Percentiles rank a stretch among this genome's conserved stretches.
These are phyloP conservation scores for Diabrotica virgifera DNA, from an alignment of 1,140 invertebrate genomes.

Conservation along the genomic window DNA sequence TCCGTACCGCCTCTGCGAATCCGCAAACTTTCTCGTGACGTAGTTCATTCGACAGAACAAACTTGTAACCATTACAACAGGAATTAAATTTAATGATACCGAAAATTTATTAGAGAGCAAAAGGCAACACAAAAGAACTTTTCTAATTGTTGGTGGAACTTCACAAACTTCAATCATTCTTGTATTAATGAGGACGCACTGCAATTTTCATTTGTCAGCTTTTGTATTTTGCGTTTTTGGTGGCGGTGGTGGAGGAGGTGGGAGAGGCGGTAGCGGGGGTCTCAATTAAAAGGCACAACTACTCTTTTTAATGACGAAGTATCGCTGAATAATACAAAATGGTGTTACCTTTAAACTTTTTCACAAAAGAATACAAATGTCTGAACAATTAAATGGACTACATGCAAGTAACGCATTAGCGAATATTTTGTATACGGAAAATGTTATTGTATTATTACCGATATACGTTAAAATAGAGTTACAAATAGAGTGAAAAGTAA, in stretches of 20 bases:
- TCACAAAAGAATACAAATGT: no score
- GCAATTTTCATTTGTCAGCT: conserved; percentile 15
- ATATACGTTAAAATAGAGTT: no score
- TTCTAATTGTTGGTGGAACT: conserved; percentile 18
- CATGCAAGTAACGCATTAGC: no score
- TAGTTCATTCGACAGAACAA: conserved; percentile 23
- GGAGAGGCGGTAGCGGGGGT: neutral
- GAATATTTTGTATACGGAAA: no score
- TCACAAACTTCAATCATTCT: conserved; percentile 17
- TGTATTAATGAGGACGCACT: conserved; percentile 17
- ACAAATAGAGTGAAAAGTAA: no score
- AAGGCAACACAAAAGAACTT: conserved; percentile 22
- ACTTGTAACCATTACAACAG: conserved; percentile 32
- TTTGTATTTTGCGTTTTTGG: conserved; percentile 13
- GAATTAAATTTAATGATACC: conserved; percentile 35
- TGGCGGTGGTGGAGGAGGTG: neutral
- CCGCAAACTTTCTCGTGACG: conserved; percentile 9
- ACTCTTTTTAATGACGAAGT: neutral
- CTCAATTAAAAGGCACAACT: neutral
- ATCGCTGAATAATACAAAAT: no score
- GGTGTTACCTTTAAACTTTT: no score
- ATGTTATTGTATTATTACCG: no score
- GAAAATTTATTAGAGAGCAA: conserved; percentile 32
- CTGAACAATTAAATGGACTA: no score
- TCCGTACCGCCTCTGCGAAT: neutral